Percentiles rank a stretch among this genome's conserved stretches.
Conservation (phyloP, 2,113 vertebrate species). For the Cyphomyrus plagiostoma region DNA sequence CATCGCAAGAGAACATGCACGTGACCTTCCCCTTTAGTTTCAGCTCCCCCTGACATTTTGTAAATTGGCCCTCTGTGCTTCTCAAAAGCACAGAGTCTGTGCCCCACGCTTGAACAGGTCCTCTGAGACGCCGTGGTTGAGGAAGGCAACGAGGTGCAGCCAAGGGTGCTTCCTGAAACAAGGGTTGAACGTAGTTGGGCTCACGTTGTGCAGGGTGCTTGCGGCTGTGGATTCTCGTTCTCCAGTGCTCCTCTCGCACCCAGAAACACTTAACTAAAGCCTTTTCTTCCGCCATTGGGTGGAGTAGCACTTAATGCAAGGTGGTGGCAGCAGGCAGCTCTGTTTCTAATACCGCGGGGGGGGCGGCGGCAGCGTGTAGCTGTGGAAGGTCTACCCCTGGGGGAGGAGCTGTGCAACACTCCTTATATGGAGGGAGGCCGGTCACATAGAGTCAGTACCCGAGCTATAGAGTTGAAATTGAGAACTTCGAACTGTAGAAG, state of each 20-base stretch:
- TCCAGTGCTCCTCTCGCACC: neutral
- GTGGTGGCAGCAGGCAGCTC: neutral
- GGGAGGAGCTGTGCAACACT: constrained; percentile 49
- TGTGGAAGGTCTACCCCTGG: constrained; percentile 37
- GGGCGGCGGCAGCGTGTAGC: neutral
- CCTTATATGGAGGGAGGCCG: constrained; percentile 58
- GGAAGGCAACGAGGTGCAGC: neutral
- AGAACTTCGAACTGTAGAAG: constrained; percentile 38
- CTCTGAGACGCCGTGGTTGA: neutral
- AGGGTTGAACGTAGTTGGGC: neutral
- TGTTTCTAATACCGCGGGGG: neutral
- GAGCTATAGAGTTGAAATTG: constrained; percentile 48
- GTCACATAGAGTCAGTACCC: constrained; percentile 57
- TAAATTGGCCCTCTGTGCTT: neutral
- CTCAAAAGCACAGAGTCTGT: neutral
- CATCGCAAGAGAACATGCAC: neutral
- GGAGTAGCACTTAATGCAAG: neutral
- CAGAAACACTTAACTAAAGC: neutral
- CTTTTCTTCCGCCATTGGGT: neutral
- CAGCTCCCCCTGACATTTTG: neutral
- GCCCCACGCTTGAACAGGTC: neutral
- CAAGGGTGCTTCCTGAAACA: neutral
- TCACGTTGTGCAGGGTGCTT: neutral
- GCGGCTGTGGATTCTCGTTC: neutral
- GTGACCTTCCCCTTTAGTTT: neutral